phyloP scores from a whole-genome alignment of 2,888 invertebrate genomes.

The Drosophila histrio region DNA sequence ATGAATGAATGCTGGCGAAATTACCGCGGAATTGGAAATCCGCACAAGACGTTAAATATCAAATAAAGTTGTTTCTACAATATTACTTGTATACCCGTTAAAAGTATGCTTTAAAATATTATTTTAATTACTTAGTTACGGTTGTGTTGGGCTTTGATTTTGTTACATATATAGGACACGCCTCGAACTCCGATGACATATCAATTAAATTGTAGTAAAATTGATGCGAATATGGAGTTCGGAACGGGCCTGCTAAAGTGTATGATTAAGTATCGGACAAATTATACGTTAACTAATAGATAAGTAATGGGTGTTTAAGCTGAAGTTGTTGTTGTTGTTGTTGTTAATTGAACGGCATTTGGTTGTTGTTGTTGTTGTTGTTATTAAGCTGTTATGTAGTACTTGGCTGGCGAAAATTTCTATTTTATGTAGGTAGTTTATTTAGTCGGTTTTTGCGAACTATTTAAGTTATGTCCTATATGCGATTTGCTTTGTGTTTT shows the following conservation, averaged over 20 bases:
- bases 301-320: conserved; percentile 38
- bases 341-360: conserved; percentile 59
- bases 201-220: not conserved
- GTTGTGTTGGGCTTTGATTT: conserved; percentile 8
- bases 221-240: not conserved
- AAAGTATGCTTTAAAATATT: conserved; percentile 38
- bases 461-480: conserved; percentile 55
- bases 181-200: not conserved
- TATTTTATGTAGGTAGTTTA: conserved; percentile 48
- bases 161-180: conserved; percentile 7
- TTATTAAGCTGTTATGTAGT: conserved; percentile 36
- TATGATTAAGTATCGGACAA: conserved; percentile 30
- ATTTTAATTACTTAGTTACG: conserved; percentile 24
- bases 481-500: conserved; percentile 44
- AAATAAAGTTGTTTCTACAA: conserved; percentile 34
- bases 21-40: conserved; percentile 33
- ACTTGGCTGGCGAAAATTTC: conserved; percentile 51
- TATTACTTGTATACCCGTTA: conserved; percentile 42
- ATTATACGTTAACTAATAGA: conserved; percentile 38
- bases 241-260: not conserved
- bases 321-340: conserved; percentile 30
- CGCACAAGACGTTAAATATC: conserved; percentile 18
- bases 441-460: conserved; percentile 49
- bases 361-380: conserved; percentile 29
- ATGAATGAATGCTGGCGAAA: conserved; percentile 7